phyloP scores from a whole-genome alignment of 2,888 invertebrate genomes.

The Temnothorax unifasciatus region DNA sequence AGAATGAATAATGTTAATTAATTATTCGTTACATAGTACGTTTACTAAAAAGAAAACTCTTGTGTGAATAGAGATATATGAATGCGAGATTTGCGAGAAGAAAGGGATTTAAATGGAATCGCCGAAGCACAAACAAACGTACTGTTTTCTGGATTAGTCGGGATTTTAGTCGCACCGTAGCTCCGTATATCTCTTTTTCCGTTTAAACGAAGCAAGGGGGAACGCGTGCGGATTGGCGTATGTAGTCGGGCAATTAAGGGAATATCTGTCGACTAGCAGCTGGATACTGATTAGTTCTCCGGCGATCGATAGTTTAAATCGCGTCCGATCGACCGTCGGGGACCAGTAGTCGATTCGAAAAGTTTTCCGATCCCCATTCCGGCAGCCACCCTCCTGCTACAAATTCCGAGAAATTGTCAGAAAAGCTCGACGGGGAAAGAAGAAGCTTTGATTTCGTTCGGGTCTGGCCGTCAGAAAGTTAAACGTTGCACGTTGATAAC shows the following conservation, averaged over 20 bases:
- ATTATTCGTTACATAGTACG: background rate
- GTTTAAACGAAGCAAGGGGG: background rate
- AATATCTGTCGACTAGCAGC: slow-evolving; percentile 25
- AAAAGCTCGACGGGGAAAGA: slow-evolving; percentile 6
- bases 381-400: slow-evolving; percentile 13
- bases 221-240: background rate
- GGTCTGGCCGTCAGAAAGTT: slow-evolving; percentile 26
- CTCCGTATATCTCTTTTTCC: slow-evolving; percentile 35
- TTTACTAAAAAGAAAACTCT: slow-evolving; percentile 13
- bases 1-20: slow-evolving; percentile 6
- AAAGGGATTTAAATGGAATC: slow-evolving; percentile 35
- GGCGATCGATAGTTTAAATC: slow-evolving; percentile 39
- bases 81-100: background rate
- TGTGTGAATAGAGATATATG: slow-evolving; percentile 15
- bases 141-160: slow-evolving; percentile 19
- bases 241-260: slow-evolving; percentile 26
- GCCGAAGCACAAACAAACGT: slow-evolving; percentile 13
- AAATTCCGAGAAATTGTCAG: slow-evolving; percentile 37
- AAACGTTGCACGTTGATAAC: slow-evolving; percentile 51
- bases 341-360: background rate
- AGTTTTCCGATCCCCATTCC: slow-evolving; percentile 24
- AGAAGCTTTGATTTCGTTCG: slow-evolving; percentile 25
- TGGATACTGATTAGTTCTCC: slow-evolving; percentile 36
- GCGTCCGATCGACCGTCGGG: slow-evolving; percentile 11
- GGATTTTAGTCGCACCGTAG: slow-evolving; percentile 26